Evolutionary conservation across 2,888 invertebrate species (phyloP).

Genomic region (Lycophotia porphyrea): DNA sequence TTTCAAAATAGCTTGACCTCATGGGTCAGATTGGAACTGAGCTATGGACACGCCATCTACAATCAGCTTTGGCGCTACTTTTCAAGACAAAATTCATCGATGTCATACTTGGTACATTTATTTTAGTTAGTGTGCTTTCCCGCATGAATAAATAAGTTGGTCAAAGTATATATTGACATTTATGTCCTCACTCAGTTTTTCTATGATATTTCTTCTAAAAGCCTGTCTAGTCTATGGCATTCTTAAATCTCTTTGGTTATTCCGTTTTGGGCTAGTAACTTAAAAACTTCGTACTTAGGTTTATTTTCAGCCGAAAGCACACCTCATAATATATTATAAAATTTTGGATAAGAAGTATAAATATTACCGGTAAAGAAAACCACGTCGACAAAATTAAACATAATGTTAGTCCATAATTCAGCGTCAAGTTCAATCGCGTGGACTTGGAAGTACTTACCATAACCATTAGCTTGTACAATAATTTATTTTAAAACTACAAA

Average conservation of each 20-base stretch:
- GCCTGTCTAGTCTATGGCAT: neutral
- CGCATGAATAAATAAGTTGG: too few relatives aligned
- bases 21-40: too few relatives aligned
- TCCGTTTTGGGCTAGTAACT: neutral
- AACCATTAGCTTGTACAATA: slow-evolving; percentile 13
- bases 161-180: neutral
- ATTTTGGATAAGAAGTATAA: neutral
- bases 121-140: too few relatives aligned
- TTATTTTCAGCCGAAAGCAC: neutral
- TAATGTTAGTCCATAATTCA: slow-evolving; percentile 23
- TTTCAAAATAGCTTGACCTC: too few relatives aligned
- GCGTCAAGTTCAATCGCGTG: slow-evolving; percentile 37
- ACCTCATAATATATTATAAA: neutral
- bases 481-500: slow-evolving; percentile 37
- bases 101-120: too few relatives aligned
- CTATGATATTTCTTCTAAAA: neutral
- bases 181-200: neutral
- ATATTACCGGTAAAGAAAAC: neutral
- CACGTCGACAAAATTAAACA: slow-evolving; percentile 11
- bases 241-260: neutral
- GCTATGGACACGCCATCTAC: too few relatives aligned
- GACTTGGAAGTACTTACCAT: neutral
- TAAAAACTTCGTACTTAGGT: neutral
- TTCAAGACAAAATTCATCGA: too few relatives aligned
- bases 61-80: too few relatives aligned